phyloP scores from a whole-genome alignment of 2,888 invertebrate species.

The Brachypterus glaber region DNA sequence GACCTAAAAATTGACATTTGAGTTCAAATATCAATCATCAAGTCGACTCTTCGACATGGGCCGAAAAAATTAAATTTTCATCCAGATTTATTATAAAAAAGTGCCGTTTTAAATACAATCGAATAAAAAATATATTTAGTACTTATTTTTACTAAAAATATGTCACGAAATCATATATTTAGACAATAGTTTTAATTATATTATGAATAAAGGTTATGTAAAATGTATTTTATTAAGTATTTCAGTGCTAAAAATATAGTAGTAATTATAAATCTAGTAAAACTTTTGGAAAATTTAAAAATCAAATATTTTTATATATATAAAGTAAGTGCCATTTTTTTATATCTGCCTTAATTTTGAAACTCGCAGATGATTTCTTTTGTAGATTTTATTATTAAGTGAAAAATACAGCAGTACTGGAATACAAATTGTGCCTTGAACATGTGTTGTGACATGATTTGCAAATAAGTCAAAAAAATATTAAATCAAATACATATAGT shows the following conservation, averaged over 20 bases:
- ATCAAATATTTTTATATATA: slow-evolving; percentile 32
- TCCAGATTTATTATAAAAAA: too few relatives aligned
- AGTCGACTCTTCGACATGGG: too few relatives aligned
- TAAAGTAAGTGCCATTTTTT: slow-evolving; percentile 26
- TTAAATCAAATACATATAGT: slow-evolving; percentile 24
- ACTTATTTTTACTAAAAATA: too few relatives aligned
- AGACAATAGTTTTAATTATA: too few relatives aligned
- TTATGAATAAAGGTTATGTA: too few relatives aligned
- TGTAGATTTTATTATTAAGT: neutral
- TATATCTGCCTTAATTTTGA: slow-evolving; percentile 1
- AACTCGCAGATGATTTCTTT: neutral
- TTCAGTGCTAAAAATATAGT: slow-evolving; percentile 23
- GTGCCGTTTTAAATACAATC: too few relatives aligned
- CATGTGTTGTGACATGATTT: slow-evolving; percentile 35
- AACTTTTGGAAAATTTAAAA: slow-evolving; percentile 24
- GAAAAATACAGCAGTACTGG: slow-evolving; percentile 29
- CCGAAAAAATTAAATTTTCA: too few relatives aligned
- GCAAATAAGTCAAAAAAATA: slow-evolving; percentile 19
- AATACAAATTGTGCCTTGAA: slow-evolving; percentile 40
- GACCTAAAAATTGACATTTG: too few relatives aligned
- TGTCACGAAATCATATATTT: too few relatives aligned
- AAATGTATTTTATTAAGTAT: slow-evolving; percentile 22
- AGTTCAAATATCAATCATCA: too few relatives aligned
- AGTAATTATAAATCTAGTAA: slow-evolving; percentile 11
- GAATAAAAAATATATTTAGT: too few relatives aligned